Conservation (phyloP, 2,113 vertebrate genomes). For the Sinocyclocheilus anophthalmus region DNA sequence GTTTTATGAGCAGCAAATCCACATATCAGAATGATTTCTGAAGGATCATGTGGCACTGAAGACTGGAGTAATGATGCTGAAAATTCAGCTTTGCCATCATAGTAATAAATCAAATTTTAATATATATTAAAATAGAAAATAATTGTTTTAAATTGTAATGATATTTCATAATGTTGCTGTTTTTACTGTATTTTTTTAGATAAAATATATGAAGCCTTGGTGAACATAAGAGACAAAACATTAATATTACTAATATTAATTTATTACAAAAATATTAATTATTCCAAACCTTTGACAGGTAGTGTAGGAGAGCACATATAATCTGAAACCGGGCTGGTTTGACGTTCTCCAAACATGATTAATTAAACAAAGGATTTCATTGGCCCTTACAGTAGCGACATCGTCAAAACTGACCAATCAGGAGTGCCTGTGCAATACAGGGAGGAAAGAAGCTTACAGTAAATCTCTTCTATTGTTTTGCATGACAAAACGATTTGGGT, state of each 20-base stretch:
- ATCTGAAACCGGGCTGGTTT: background rate
- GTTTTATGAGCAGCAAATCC: background rate
- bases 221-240: background rate
- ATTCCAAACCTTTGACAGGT: background rate
- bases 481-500: conserved; percentile 44
- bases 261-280: background rate
- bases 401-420: background rate
- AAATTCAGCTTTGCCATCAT: background rate
- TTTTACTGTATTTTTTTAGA: no score
- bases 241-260: background rate
- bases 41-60: background rate
- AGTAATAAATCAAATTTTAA: background rate
- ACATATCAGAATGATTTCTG: background rate
- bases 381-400: background rate
- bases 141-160: background rate
- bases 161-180: background rate
- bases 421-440: background rate
- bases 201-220: background rate
- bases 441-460: conserved; percentile 22
- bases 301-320: background rate
- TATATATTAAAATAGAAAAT: background rate
- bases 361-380: background rate
- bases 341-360: background rate
- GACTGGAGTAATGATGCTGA: background rate
- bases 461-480: conserved; percentile 43